These are phyloP conservation scores for Borostomias antarcticus DNA, from an alignment of 2,797 vertebrate genomes.

Conservation along the genomic window DNA sequence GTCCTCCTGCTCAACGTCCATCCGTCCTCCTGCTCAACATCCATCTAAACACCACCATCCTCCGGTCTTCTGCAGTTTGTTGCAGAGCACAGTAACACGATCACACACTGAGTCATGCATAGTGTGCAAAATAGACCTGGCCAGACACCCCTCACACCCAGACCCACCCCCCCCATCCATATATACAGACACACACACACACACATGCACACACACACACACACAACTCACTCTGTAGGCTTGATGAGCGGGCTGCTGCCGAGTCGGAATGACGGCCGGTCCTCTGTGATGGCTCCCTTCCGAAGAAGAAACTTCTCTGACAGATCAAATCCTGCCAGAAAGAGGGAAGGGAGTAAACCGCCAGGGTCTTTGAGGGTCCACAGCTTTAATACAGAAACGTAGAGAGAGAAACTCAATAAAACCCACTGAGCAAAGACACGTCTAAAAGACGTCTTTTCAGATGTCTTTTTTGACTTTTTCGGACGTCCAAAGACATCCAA, in stretches of 20 bases:
- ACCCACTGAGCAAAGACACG: too few species aligned
- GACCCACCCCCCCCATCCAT: not conserved
- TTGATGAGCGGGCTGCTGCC: conserved; percentile 88
- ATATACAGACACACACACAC: not conserved
- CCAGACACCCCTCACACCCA: not conserved
- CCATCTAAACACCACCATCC: not conserved
- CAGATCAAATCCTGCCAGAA: conserved; percentile 88
- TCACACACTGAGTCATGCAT: not conserved
- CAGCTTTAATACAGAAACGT: too few species aligned
- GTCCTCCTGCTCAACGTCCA: not conserved
- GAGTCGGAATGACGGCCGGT: conserved; percentile 86
- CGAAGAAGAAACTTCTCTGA: conserved; percentile 89
- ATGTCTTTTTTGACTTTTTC: too few species aligned
- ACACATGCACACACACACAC: not conserved
- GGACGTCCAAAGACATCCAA: too few species aligned
- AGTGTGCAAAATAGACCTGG: not conserved
- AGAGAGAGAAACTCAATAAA: too few species aligned
- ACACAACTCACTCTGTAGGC: conserved; percentile 86
- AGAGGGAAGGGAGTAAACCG: conserved; percentile 19
- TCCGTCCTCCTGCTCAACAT: not conserved
- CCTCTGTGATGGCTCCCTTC: conserved; percentile 80
- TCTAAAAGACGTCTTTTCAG: too few species aligned
- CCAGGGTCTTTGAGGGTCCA: too few species aligned
- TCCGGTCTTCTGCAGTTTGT: conserved; percentile 14
- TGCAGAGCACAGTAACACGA: conserved; percentile 4